These are phyloP conservation scores for Trididemnum miniatum DNA, from an alignment of 23 tunicate species.

Conservation along the genomic window DNA sequence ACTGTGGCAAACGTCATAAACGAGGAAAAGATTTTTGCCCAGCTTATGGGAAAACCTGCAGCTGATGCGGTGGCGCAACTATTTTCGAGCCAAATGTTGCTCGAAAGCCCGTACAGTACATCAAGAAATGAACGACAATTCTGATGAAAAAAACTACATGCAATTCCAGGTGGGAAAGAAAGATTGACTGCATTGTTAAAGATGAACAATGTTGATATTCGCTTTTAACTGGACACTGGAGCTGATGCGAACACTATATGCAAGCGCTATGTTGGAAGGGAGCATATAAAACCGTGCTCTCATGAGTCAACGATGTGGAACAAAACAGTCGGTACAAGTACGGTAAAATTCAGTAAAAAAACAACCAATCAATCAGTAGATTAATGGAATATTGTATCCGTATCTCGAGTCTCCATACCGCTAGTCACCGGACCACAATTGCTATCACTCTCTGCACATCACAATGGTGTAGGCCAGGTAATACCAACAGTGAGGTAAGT, in stretches of 20 bases:
- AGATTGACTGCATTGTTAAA: conserved; percentile 26
- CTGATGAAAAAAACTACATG: background rate
- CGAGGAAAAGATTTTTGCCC: conserved; percentile 8
- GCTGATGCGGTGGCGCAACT: background rate
- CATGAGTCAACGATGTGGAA: conserved; percentile 29
- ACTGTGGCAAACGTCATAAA: conserved; percentile 9
- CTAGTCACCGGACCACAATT: too few relatives aligned
- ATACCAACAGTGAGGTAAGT: too few relatives aligned
- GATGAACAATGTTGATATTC: background rate
- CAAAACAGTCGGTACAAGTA: too few relatives aligned
- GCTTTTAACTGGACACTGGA: conserved; percentile 25
- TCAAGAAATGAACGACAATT: background rate
- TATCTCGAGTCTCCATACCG: too few relatives aligned
- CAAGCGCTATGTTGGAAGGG: conserved; percentile 3
- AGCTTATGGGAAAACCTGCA: conserved; percentile 16
- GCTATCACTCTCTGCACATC: too few relatives aligned
- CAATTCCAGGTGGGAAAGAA: background rate
- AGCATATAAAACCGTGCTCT: conserved; percentile 16
- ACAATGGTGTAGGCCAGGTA: too few relatives aligned
- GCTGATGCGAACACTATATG: conserved; percentile 39
- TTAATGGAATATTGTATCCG: too few relatives aligned
- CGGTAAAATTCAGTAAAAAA: too few relatives aligned
- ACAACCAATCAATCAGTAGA: too few relatives aligned
- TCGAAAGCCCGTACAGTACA: background rate
- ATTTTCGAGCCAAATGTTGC: conserved; percentile 3